Conservation (phyloP, 2,888 invertebrate genomes). For the Taenaris catops region DNA sequence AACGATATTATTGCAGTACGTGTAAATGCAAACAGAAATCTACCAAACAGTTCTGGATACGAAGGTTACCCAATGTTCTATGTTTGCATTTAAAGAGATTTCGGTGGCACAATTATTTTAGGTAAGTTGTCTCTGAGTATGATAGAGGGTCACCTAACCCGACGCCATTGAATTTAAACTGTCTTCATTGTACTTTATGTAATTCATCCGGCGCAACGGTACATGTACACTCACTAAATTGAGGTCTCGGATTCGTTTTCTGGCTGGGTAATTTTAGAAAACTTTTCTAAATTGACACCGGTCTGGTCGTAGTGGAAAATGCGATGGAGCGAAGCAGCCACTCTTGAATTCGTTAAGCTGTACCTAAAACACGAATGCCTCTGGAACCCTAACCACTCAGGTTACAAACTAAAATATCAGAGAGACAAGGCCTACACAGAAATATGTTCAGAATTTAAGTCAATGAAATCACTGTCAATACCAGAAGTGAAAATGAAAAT, state of each 20-base stretch:
- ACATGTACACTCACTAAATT: too few relatives aligned
- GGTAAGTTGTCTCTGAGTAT: too few relatives aligned
- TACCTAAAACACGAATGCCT: slow-evolving; percentile 70
- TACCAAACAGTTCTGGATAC: slow-evolving; percentile 92
- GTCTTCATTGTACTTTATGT: too few relatives aligned
- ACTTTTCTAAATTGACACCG: too few relatives aligned
- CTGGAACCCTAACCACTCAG: slow-evolving; percentile 62
- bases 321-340: slow-evolving; percentile 69
- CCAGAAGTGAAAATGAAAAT: slow-evolving; percentile 69
- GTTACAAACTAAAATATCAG: slow-evolving; percentile 54
- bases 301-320: too few relatives aligned
- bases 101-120: slow-evolving; percentile 89
- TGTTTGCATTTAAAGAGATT: slow-evolving; percentile 92
- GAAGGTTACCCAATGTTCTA: slow-evolving; percentile 88
- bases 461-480: slow-evolving; percentile 44
- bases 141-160: too few relatives aligned
- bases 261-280: too few relatives aligned
- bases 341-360: slow-evolving; percentile 66
- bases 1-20: slow-evolving; percentile 89
- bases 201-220: too few relatives aligned
- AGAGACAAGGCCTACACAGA: slow-evolving; percentile 54
- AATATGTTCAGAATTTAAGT: slow-evolving; percentile 50
- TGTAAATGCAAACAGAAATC: slow-evolving; percentile 91
- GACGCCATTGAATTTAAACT: too few relatives aligned
- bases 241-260: too few relatives aligned